Evolutionary conservation across 2,113 vertebrate genomes (phyloP), one percentile per base, ranked within the genome.

Genomic region (Spea bombifrons): DNA sequence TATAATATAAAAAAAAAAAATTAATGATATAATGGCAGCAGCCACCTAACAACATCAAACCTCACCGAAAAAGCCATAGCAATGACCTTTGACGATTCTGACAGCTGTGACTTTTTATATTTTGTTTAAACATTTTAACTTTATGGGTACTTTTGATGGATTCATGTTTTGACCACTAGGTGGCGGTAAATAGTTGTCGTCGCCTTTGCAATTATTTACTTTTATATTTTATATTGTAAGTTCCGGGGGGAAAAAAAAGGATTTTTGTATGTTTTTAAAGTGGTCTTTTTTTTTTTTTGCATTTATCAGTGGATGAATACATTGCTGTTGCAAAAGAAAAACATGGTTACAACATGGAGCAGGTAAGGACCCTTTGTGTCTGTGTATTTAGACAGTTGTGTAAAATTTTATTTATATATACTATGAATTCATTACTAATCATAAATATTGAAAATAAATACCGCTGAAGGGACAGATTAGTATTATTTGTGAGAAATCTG

Each of bases 321-420:
- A 94, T 98, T 79, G 89, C 94, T 80, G 96, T 97, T 66, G 96
- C 96, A 81, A 98, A 98, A 87, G 96, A 98, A 88, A 97, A 95
- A 83, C 96, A 98, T 48, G 96, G 96, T 49, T 98, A 98, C 92
- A 98, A 98, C 86, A 96, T 98, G 96, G 96, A 98, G 43, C 96
- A 98, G 96, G 96, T 96, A 92, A 90, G 16, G 13, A 3, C 16
- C 8, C 4, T 43, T 3, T 66, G 9, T 52, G n/a, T 53, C 16
- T 71, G 5, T 68, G 30, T 9, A 7, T n/a, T n/a, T n/a, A 52
- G 5, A 5, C 10, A 52, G 50, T 52, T 10, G 10, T 52, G 50
- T 52, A 52, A 52, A 52, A 5, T 7, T 52, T 52, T 52, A 52
- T 52, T 52, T 52, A 7, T 52, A 52, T 5, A 30, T 30, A 2